Percentiles rank a stretch among this genome's conserved stretches.
Evolutionary conservation across 2,797 vertebrate species (phyloP).

Genomic region (Botia almorhae): DNA sequence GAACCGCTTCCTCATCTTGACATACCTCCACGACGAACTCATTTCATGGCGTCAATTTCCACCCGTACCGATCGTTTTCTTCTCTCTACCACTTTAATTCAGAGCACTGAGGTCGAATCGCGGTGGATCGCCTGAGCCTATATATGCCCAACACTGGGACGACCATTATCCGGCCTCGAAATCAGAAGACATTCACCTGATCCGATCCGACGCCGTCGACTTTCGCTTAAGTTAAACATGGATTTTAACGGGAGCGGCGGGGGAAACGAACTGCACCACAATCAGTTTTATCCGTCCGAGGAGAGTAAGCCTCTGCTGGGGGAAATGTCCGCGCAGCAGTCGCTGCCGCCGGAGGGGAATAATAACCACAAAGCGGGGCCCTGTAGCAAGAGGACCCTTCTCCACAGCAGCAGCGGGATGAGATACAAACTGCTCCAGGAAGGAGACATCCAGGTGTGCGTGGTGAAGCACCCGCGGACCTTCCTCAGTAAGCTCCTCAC

Average conservation of each 20-base stretch:
- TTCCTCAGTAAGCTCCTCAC: slow-evolving; percentile 99
- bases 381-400: slow-evolving; percentile 84
- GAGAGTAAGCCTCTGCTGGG: slow-evolving; percentile 92
- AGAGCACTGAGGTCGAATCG: slow-evolving; percentile 64
- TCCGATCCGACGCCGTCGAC: slow-evolving; percentile 22
- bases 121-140: slow-evolving; percentile 55
- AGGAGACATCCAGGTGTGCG: slow-evolving; percentile 98
- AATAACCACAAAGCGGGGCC: slow-evolving; percentile 87
- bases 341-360: slow-evolving; percentile 77
- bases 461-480: slow-evolving; percentile 94
- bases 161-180: slow-evolving; percentile 50
- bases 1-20: neutral
- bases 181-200: slow-evolving; percentile 35
- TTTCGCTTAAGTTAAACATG: slow-evolving; percentile 71
- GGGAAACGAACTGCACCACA: slow-evolving; percentile 84
- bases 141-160: slow-evolving; percentile 52
- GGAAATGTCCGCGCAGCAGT: slow-evolving; percentile 79
- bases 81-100: slow-evolving; percentile 44
- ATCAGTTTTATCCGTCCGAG: slow-evolving; percentile 87
- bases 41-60: slow-evolving; percentile 56
- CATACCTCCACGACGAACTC: slow-evolving; percentile 32
- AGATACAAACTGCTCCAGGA: slow-evolving; percentile 98
- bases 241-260: slow-evolving; percentile 86
- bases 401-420: slow-evolving; percentile 88
- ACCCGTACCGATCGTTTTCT: slow-evolving; percentile 52